These are phyloP conservation scores for Gadopsis bispinosus DNA, from an alignment of 2,797 vertebrate genomes.

Conservation along the genomic window DNA sequence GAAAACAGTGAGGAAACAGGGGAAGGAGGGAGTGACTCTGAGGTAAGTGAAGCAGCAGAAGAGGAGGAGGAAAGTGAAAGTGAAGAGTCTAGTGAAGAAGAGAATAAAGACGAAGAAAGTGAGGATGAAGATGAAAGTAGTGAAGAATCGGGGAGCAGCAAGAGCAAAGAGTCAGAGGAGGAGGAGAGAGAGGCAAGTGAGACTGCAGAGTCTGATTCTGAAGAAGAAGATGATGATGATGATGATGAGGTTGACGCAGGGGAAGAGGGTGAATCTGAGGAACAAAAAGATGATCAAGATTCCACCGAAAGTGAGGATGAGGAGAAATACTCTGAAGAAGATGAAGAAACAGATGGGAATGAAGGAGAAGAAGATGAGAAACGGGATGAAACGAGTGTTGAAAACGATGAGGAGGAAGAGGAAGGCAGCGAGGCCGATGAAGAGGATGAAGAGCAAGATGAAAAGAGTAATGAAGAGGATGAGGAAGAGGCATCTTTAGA, in stretches of 20 bases:
- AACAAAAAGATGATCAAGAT: constrained; percentile 8
- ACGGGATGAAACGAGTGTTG: background rate
- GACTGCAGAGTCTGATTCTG: constrained; percentile 18
- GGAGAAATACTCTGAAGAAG: constrained; percentile 2
- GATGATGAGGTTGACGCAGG: constrained; percentile 17
- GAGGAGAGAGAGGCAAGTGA: constrained; percentile 40
- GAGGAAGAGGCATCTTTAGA: constrained; percentile 6
- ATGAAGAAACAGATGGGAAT: constrained; percentile 17
- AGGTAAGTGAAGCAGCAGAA: constrained; percentile 35
- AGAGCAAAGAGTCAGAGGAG: constrained; percentile 29
- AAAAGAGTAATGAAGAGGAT: background rate
- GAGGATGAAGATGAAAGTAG: constrained; percentile 47
- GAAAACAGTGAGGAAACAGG: constrained; percentile 32
- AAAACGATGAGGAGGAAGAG: constrained; percentile 42
- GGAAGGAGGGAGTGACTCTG: constrained; percentile 33
- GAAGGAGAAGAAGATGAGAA: constrained; percentile 33
- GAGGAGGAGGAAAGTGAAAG: constrained; percentile 34
- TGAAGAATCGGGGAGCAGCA: constrained; percentile 30
- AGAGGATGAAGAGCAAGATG: constrained; percentile 14
- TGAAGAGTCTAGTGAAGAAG: constrained; percentile 22
- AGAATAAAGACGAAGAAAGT: constrained; percentile 38
- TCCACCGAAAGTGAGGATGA: constrained; percentile 27
- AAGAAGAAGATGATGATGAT: constrained; percentile 5
- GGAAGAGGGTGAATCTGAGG: constrained; percentile 38
- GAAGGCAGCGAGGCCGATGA: constrained; percentile 26